A percentile compares a stretch with the other conserved stretches of the same genome.
Evolutionary conservation across 2,888 invertebrate genomes (phyloP).

Genomic region (Bhutanitis thaidina): DNA sequence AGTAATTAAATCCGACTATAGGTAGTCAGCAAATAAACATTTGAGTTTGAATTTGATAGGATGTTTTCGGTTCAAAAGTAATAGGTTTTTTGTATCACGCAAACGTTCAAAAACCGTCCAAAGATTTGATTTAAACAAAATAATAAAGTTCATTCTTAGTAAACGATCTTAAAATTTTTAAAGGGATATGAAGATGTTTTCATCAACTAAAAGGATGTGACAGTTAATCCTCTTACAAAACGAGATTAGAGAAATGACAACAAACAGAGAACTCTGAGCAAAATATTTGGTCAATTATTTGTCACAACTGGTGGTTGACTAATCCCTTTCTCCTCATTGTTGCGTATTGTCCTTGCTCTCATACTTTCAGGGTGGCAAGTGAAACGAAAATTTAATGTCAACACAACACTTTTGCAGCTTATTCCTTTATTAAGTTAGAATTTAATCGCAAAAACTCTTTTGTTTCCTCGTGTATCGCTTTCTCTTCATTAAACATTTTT

Average conservation of each 20-base stretch:
- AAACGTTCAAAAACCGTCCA: no score
- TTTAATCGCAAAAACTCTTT: conserved; percentile 12
- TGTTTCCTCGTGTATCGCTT: conserved; percentile 44
- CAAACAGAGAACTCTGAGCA: conserved; percentile 44
- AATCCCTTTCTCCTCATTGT: conserved; percentile 40
- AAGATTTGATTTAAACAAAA: no score
- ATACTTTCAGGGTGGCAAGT: conserved; percentile 44
- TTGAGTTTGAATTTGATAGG: no score
- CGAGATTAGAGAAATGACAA: conserved; percentile 45
- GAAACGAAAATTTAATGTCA: conserved; percentile 60
- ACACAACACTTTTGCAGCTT: conserved; percentile 53
- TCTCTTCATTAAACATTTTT: conserved; percentile 25
- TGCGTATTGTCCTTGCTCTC: conserved; percentile 47
- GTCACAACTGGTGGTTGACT: conserved; percentile 68
- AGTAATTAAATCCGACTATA: no score
- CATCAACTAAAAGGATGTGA: conserved; percentile 31
- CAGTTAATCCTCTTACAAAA: conserved; percentile 45
- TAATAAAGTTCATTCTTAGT: conserved; percentile 9
- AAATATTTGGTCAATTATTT: conserved; percentile 73
- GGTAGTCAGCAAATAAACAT: no score
- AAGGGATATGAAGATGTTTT: conserved; percentile 26
- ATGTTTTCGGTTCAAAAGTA: no score
- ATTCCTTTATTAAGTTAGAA: conserved; percentile 34
- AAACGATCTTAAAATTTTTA: neutral
- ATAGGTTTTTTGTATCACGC: no score